Evolutionary conservation across 2,797 vertebrate species (phyloP), one percentile per base, ranked within the genome.

Genomic region (Protosalanx chinensis): DNA sequence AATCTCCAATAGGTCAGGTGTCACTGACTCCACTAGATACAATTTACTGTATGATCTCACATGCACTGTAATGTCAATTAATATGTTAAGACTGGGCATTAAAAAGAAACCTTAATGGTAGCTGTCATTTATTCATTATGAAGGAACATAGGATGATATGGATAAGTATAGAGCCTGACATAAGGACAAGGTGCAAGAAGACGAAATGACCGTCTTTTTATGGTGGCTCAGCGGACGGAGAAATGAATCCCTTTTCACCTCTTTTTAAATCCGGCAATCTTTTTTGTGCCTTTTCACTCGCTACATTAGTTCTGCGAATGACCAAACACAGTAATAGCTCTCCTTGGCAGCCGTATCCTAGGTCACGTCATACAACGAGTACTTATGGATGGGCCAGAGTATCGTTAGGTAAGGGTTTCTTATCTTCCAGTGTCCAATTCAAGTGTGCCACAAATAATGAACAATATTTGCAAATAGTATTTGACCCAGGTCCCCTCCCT

Each of bases 1-100:
- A 88, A 92, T 90, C 89, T 90, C 86, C 89, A 88, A 90, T 89
- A 90, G 91, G 91, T 91, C 91, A 93, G 91, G 85, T 91, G 91
- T 90, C 90, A 84, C 84, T 81, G 85, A 88, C 88, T 90, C 83
- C 86, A 67, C 85, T 29, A 71, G 88, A 91, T 90, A 89, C 90
- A 91, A 93, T 93, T 93, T 92, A 92, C 88, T 90, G 84, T 88
- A 82, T 72, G 82, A 82, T 80, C 87, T 86, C 74, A 90, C 90
- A 89, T 90, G 87, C 76, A 63, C 78, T 67, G 83, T 86, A 86
- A 88, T 74, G 90, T 84, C 91, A 91, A 91, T 93, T 93, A 92
- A 92, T 90, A 92, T 91, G 90, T 91, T 90, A 91, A 90, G 83
- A 86, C 41, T 46, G 41, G 8, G 84, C 82, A 87, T 86, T 86